Conservation (phyloP, 2,888 invertebrate species). For the Spisula subtruncata region DNA sequence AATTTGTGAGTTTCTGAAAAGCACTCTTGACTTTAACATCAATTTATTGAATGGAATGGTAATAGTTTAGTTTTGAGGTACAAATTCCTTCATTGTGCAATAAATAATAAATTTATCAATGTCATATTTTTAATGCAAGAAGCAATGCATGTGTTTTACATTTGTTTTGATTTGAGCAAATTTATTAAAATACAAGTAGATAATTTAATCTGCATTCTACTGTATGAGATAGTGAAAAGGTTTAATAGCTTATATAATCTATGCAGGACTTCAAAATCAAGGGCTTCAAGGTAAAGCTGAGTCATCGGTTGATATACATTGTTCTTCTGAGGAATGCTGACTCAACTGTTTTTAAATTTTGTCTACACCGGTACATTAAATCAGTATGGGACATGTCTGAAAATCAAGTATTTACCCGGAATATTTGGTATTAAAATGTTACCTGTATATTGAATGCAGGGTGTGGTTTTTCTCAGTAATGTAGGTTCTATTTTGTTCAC, state of each 20-base stretch:
- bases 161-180: neutral
- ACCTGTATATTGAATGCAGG: too few relatives aligned
- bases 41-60: neutral
- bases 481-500: too few relatives aligned
- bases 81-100: neutral
- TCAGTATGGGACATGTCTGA: too few relatives aligned
- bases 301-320: constrained; percentile 7
- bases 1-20: neutral
- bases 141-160: neutral
- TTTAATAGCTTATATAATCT: constrained; percentile 17
- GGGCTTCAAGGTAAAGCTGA: constrained; percentile 5
- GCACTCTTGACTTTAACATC: too few relatives aligned
- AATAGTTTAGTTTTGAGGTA: neutral
- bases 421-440: too few relatives aligned
- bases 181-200: constrained; percentile 9
- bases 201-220: constrained; percentile 2
- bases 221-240: neutral
- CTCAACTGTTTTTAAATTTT: neutral
- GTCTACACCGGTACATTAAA: too few relatives aligned
- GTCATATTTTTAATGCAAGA: neutral
- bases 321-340: constrained; percentile 1
- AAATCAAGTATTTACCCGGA: too few relatives aligned
- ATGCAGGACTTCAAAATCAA: neutral
- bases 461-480: too few relatives aligned
- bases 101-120: neutral